A percentile compares a stretch with the other conserved stretches of the same genome.
These are phyloP conservation scores for Coendou prehensilis DNA, from an alignment of 2,797 vertebrate species.

Conservation along the genomic window DNA sequence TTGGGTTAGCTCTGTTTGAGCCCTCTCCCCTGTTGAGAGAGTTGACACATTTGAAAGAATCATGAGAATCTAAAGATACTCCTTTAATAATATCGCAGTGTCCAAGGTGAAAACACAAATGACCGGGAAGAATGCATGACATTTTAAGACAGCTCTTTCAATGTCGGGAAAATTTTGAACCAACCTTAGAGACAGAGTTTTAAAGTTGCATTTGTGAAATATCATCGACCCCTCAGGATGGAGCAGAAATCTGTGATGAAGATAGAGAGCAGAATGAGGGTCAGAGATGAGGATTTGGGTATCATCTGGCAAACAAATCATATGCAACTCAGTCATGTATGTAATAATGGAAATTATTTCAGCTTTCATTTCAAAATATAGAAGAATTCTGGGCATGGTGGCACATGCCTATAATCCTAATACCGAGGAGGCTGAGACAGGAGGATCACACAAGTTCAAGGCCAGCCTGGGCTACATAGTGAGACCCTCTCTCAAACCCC, in stretches of 20 bases:
- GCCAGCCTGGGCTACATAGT: background rate
- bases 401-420: background rate
- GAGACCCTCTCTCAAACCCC: background rate
- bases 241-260: conserved; percentile 13
- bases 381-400: background rate
- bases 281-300: conserved; percentile 23
- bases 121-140: conserved; percentile 29
- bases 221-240: background rate
- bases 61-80: background rate
- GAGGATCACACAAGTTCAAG: background rate
- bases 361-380: conserved; percentile 60
- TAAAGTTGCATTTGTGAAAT: conserved; percentile 40
- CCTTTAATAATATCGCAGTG: conserved; percentile 50
- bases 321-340: conserved; percentile 19
- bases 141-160: conserved; percentile 53
- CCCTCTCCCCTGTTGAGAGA: background rate
- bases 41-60: conserved; percentile 59
- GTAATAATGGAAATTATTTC: conserved; percentile 45
- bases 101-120: conserved; percentile 66
- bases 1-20: background rate
- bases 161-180: conserved; percentile 34
- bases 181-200: conserved; percentile 59
- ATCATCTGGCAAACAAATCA: conserved; percentile 15
- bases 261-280: background rate
- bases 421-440: background rate